Base-by-base conservation (phyloP, 2,888 invertebrate species). In the Xanthorhoe spadicearia region DNA sequence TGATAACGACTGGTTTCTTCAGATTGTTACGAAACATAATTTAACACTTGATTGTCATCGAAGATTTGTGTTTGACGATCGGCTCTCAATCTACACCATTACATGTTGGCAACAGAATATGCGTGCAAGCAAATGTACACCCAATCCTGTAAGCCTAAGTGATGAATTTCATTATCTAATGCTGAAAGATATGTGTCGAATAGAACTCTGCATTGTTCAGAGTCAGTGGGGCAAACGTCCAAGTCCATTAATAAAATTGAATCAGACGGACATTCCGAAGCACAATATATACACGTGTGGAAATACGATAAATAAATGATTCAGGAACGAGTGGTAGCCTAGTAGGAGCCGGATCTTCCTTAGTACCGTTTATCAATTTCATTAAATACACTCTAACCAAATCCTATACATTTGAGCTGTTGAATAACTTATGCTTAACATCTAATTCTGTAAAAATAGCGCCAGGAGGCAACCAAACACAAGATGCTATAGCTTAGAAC, bases 201-300 rank as follows among this genome's bases (percentile, higher is more conserved):
- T 85, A 88, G 88, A 91, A 87, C 84, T 80, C 79, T 82, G 61
- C 85, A 51, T 43, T 51, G 86, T 88, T 87, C 88, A 83, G 83
- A 89, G 89, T 92, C 90, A 92, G 85, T 89, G 83, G 93, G 93
- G 93, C 92, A 93, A 90, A 83, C 87, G 88, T 91, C 93, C 93
- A 93, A 92, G 84, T 92, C 93, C 93, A 92, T 93, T 93, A 92
- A 92, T 93, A 93, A 93, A 88, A 92, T 92, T 90, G 93, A 93
- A 92, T 92, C 93, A 92, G 88, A 87, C 89, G 84, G 88, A 89
- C 90, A 92, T 93, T 91, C 92, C 90, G 83, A 77, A 81, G 86
- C 87, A 91, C 89, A 89, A 88, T 85, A 84, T 88, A 85, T 84
- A 87, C 92, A 92, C 90, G 89, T 89, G 89, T 79, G 83, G 79